These are phyloP conservation scores for Helicoverpa zea DNA, from an alignment of 1,140 invertebrate species.

Conservation along the genomic window DNA sequence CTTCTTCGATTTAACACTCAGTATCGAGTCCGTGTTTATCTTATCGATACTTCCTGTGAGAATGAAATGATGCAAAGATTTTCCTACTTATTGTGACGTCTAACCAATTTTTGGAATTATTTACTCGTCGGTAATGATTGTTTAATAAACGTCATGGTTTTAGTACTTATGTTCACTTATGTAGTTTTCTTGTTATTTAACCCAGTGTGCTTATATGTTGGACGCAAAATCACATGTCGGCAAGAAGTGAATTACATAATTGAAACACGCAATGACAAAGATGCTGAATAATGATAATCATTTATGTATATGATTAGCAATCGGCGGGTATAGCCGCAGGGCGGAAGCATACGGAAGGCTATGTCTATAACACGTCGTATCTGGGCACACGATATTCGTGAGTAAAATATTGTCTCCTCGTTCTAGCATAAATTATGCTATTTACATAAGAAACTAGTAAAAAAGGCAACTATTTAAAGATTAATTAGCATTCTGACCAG, in stretches of 20 bases:
- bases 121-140: background rate
- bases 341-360: slow-evolving; percentile 38
- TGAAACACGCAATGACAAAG: slow-evolving; percentile 35
- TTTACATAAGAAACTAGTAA: slow-evolving; percentile 16
- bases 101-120: background rate
- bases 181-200: slow-evolving; percentile 5
- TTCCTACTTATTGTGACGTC: background rate
- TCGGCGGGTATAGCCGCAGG: slow-evolving; percentile 8
- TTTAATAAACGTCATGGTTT: too few relatives aligned
- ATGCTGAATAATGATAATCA: slow-evolving; percentile 35
- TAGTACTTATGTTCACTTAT: too few relatives aligned
- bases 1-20: background rate
- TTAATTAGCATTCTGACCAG: background rate
- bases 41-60: slow-evolving; percentile 10
- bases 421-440: slow-evolving; percentile 8
- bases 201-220: background rate
- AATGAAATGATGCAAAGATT: background rate
- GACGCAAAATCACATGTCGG: slow-evolving; percentile 23
- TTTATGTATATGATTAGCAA: slow-evolving; percentile 23
- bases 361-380: slow-evolving; percentile 15
- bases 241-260: slow-evolving; percentile 41
- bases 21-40: slow-evolving; percentile 4
- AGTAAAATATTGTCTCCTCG: slow-evolving; percentile 34
- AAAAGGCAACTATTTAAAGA: background rate
- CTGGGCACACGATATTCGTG: slow-evolving; percentile 20